Base-by-base conservation (phyloP, 92 coral and sea anemone genomes). In the Diadumene lineata region DNA sequence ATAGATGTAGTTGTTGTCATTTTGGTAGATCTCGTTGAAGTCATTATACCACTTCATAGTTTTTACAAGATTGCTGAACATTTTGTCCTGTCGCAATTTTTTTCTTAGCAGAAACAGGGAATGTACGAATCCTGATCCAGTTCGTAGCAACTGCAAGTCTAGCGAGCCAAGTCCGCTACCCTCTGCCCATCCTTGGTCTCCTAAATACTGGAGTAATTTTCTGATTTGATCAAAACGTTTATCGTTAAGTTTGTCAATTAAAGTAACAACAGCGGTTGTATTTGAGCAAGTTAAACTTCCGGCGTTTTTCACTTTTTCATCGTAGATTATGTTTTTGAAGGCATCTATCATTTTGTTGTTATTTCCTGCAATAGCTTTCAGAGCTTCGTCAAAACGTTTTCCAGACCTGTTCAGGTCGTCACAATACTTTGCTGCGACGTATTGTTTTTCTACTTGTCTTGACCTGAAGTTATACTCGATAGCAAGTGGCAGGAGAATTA, bases 131-230 rank as follows among this genome's bases (percentile, higher is more conserved):
- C 97, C 97, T 1, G 82, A 67, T 3, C 92, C 92, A 55, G 55
- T 77, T 16, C 21, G 50, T 78, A 87, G 86, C 96, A 83, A 79
- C 60, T 82, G 86, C 34, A 87, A 91, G 33, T 83, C 82, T 67
- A 87, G 25, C 0, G 97, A 87, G 19, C 97, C 97, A 11, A 87
- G 26, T n/a, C 77, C 92, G 64, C 97, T 90, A 38, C 97, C 92
- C 17, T 81, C 85, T 7, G 87, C 82, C 81, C 88, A 90, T 22
- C 97, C 92, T 65, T 80, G 90, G 66, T 77, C 92, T 25, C 56
- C 4, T 31, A 82, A 34, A 68, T 55, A 76, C 28, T 75, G 71
- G 13, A 82, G 34, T 17, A 82, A 34, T 30, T 31, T 50, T 7
- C 31, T 31, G 30, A 82, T 60, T 43, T 81, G 64, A 4, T 26